phyloP scores from a whole-genome alignment of 2,888 invertebrate species.

The Heteropelma amictum region DNA sequence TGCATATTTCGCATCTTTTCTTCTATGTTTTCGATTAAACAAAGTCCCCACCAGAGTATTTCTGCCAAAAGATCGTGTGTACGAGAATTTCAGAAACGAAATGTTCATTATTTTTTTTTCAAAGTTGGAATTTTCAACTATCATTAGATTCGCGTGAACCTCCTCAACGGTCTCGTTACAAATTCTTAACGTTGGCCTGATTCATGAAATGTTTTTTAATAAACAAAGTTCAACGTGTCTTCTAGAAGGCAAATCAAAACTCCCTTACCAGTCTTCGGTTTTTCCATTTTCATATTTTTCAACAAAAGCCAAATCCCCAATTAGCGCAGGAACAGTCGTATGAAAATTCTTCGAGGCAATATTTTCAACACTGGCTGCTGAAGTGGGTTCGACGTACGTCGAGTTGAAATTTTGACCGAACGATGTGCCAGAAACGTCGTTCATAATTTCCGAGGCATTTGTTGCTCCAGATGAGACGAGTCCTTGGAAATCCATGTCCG shows the following conservation, averaged over 20 bases:
- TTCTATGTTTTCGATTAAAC: too few relatives aligned
- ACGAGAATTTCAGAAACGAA: too few relatives aligned
- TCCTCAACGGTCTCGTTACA: too few relatives aligned
- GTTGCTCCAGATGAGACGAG: constrained; percentile 14
- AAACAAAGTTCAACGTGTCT: too few relatives aligned
- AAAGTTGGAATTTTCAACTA: too few relatives aligned
- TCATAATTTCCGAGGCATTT: constrained; percentile 40
- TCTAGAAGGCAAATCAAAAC: neutral
- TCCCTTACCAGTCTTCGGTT: constrained; percentile 42
- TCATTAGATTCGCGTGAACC: too few relatives aligned
- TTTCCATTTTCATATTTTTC: constrained; percentile 19
- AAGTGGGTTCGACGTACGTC: constrained; percentile 16
- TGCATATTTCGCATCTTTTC: too few relatives aligned
- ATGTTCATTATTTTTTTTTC: too few relatives aligned
- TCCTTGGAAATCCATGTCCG: constrained; percentile 47
- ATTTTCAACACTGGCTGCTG: constrained; percentile 12
- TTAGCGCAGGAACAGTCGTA: constrained; percentile 42
- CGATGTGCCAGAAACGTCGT: constrained; percentile 36
- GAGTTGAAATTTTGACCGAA: constrained; percentile 30
- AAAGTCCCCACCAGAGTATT: too few relatives aligned
- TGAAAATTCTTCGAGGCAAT: constrained; percentile 47
- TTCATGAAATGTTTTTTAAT: too few relatives aligned
- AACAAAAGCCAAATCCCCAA: constrained; percentile 25
- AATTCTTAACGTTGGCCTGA: too few relatives aligned
- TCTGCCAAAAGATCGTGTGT: too few relatives aligned